Evolutionary conservation across 1,140 invertebrate genomes (phyloP).

Genomic region (Monochamus saltuarius): DNA sequence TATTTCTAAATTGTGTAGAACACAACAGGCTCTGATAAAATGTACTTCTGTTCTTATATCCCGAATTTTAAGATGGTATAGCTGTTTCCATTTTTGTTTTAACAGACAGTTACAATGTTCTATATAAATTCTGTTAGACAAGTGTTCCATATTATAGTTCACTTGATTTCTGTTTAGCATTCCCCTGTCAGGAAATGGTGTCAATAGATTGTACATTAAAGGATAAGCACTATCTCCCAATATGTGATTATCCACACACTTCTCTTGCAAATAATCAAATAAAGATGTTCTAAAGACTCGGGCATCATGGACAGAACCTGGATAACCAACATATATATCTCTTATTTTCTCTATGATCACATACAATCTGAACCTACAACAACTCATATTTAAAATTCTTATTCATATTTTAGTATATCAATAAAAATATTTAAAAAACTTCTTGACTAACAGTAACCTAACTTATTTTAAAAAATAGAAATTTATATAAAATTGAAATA

Average conservation of each 20-base stretch:
- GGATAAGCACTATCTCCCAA: constrained; percentile 6
- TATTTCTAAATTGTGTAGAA: constrained; percentile 21
- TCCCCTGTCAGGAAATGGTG: constrained; percentile 5
- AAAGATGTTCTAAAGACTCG: no score
- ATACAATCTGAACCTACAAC: no score
- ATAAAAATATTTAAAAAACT: no score
- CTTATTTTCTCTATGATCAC: no score
- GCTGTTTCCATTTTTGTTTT: constrained; percentile 26
- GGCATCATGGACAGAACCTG: no score
- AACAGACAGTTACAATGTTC: constrained; percentile 19
- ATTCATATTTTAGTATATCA: no score
- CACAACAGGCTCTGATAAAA: constrained; percentile 26
- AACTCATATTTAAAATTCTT: no score
- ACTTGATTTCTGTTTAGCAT: constrained; percentile 1
- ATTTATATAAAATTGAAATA: no score
- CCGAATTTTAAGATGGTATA: constrained; percentile 28
- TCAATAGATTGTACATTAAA: background rate
- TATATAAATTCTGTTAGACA: background rate
- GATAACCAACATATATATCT: no score
- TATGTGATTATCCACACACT: constrained; percentile 6
- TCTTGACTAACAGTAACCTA: no score
- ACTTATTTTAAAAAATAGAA: no score
- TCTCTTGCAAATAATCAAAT: background rate
- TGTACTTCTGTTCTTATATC: constrained; percentile 16
- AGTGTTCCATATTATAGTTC: constrained; percentile 1